Conservation (phyloP, 1,140 invertebrate species). For the Pinna nobilis region DNA sequence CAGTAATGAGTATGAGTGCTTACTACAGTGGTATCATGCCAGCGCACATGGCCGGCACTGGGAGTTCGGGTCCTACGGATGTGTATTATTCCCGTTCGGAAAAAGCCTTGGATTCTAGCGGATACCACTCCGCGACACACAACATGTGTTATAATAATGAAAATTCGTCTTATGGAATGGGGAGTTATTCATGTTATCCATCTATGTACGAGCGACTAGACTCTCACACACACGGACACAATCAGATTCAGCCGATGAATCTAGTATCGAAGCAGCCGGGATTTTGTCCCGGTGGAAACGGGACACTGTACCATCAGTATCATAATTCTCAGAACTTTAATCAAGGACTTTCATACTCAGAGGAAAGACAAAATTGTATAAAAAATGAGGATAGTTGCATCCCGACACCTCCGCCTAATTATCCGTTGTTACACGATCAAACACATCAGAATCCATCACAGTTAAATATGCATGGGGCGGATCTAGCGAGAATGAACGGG, state of each 20-base stretch:
- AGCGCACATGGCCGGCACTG: slow-evolving; percentile 34
- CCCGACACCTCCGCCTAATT: slow-evolving; percentile 38
- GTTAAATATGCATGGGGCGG: slow-evolving; percentile 7
- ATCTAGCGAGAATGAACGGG: slow-evolving; percentile 32
- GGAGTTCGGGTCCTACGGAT: slow-evolving; percentile 36
- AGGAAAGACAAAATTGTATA: slow-evolving; percentile 39
- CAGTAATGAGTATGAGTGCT: slow-evolving; percentile 41
- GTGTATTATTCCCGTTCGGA: slow-evolving; percentile 42
- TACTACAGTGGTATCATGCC: slow-evolving; percentile 41
- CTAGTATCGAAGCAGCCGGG: slow-evolving; percentile 39
- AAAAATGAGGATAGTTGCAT: slow-evolving; percentile 45
- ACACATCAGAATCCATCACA: slow-evolving; percentile 10
- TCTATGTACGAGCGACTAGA: slow-evolving; percentile 38
- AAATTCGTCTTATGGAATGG: slow-evolving; percentile 40
- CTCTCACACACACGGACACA: slow-evolving; percentile 13
- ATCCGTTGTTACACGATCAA: slow-evolving; percentile 19
- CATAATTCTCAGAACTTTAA: slow-evolving; percentile 35
- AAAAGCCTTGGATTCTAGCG: slow-evolving; percentile 31
- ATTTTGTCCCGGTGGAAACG: slow-evolving; percentile 35
- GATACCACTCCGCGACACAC: slow-evolving; percentile 32
- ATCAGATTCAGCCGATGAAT: slow-evolving; percentile 43
- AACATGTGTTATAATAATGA: slow-evolving; percentile 46
- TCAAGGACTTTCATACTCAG: slow-evolving; percentile 39
- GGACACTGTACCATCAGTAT: slow-evolving; percentile 29
- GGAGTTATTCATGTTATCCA: slow-evolving; percentile 38